A percentile compares a stretch with the other conserved stretches of the same genome.
Evolutionary conservation across 2,888 invertebrate genomes (phyloP).

Genomic region (Drosophila parthenogenetica): DNA sequence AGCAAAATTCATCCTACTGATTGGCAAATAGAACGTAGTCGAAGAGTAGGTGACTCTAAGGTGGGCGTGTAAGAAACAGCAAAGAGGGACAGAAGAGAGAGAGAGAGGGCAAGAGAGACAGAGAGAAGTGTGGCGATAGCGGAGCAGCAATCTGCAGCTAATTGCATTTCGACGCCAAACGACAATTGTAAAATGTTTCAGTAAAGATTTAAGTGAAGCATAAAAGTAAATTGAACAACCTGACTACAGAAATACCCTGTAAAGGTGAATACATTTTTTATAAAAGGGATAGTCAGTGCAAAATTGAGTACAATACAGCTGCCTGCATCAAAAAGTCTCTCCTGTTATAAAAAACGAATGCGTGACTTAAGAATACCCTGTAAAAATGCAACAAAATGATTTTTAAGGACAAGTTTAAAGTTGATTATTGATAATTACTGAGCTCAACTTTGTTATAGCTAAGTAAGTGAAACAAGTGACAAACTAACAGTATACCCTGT

Average conservation of each 20-base stretch:
- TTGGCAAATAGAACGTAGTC: constrained; percentile 43
- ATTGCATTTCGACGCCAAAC: constrained; percentile 63
- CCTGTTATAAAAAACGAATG: too few species aligned
- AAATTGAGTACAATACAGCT: too few species aligned
- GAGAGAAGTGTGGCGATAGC: constrained; percentile 28
- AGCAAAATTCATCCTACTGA: constrained; percentile 46
- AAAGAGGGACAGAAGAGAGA: background rate
- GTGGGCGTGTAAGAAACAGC: background rate
- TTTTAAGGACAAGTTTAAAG: too few species aligned
- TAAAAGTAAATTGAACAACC: background rate
- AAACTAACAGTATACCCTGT: background rate
- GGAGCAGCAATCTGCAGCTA: constrained; percentile 61
- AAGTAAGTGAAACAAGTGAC: too few species aligned
- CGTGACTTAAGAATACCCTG: background rate
- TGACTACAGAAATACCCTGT: constrained; percentile 19
- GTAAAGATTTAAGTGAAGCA: constrained; percentile 54
- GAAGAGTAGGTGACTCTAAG: constrained; percentile 2
- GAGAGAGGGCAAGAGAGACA: constrained; percentile 5
- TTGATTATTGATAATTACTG: too few species aligned
- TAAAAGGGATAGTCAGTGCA: background rate
- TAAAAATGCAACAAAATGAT: background rate
- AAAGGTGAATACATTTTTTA: background rate
- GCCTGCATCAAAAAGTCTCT: too few species aligned
- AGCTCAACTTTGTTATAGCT: too few species aligned
- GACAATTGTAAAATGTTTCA: constrained; percentile 64